A percentile compares a stretch with the other conserved stretches of the same genome.
These are phyloP conservation scores for Eira barbara DNA, from an alignment of 2,113 vertebrate species.

Conservation along the genomic window DNA sequence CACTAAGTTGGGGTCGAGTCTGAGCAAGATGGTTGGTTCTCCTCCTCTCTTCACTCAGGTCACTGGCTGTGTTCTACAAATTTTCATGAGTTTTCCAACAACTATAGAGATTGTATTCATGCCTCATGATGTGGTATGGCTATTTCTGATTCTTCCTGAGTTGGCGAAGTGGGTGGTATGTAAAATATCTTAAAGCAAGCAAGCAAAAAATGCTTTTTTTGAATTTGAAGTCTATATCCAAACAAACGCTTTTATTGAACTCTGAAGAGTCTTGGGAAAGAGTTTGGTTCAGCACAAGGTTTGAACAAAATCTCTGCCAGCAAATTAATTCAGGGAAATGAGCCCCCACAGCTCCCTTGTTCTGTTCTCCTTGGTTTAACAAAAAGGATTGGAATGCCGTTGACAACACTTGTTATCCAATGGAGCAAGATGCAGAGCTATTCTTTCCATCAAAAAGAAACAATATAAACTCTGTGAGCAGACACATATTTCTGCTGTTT, in stretches of 20 bases:
- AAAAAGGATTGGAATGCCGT: background rate
- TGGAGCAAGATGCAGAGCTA: background rate
- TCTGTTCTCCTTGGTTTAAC: constrained; percentile 2
- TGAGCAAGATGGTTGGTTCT: background rate
- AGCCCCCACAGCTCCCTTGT: constrained; percentile 31
- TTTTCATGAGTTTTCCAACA: background rate
- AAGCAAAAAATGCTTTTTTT: background rate
- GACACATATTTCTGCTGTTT: constrained; percentile 1
- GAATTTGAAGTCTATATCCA: background rate
- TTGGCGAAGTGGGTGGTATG: background rate
- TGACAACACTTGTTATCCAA: background rate
- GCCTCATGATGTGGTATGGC: background rate
- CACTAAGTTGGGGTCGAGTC: background rate
- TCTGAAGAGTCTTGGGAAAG: constrained; percentile 44
- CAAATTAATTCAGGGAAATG: constrained; percentile 45
- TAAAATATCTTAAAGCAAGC: constrained; percentile 45
- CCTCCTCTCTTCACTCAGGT: background rate
- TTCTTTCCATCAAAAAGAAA: constrained; percentile 15
- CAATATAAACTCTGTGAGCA: background rate
- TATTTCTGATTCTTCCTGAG: background rate
- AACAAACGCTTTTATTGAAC: constrained; percentile 41
- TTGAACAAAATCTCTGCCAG: constrained; percentile 49
- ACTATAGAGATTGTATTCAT: background rate
- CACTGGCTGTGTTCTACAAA: background rate
- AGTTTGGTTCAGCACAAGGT: background rate